phyloP scores from a whole-genome alignment of 2,113 vertebrate species.

The Felis catus region F.catus_Fca126_mat1.0 CM031416.1:53019501-53020000 shows the following conservation, averaged over 20 bases:
- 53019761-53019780: background rate
- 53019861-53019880: background rate
- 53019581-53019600: too few species aligned
- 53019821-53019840: background rate
- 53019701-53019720: too few species aligned
- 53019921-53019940: slow-evolving; percentile 66
- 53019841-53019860: background rate
- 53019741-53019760: background rate
- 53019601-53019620: too few species aligned
- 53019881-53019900: background rate
- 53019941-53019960: slow-evolving; percentile 65
- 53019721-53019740: background rate
- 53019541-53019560: background rate
- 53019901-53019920: background rate
- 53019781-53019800: background rate
- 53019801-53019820: background rate
- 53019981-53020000: slow-evolving; percentile 75
- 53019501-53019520: background rate
- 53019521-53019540: background rate
- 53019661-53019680: too few species aligned
- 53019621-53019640: too few species aligned
- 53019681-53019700: background rate
- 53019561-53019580: background rate
- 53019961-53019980: slow-evolving; percentile 77
- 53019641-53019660: too few species aligned